Conservation (phyloP, 2,797 vertebrate species). For the Diglossa cyanea region DNA sequence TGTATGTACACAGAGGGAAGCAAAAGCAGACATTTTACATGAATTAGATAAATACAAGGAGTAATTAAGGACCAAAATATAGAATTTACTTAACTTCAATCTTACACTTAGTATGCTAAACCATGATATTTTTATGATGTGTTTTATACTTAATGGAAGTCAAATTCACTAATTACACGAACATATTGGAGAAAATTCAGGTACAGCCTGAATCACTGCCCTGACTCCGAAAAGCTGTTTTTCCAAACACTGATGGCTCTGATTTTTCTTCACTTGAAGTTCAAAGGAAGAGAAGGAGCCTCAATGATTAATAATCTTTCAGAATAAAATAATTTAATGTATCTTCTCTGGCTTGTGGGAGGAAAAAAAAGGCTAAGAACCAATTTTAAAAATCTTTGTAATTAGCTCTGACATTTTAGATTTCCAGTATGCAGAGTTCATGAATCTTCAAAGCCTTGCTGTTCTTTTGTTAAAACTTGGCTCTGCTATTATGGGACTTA, state of each 20-base stretch:
- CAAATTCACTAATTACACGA: neutral
- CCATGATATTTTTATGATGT: neutral
- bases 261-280: neutral
- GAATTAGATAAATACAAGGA: neutral
- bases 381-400: neutral
- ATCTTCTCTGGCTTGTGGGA: neutral
- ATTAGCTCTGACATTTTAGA: neutral
- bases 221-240: neutral
- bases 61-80: neutral
- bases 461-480: neutral
- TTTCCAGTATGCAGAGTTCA: neutral
- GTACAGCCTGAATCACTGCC: neutral
- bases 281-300: neutral
- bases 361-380: neutral
- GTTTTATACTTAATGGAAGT: neutral
- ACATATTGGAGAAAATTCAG: neutral
- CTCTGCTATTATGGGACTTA: neutral
- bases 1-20: neutral
- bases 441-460: neutral
- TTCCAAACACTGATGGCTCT: neutral
- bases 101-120: neutral
- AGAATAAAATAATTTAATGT: neutral
- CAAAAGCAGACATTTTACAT: neutral
- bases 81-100: neutral
- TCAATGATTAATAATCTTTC: neutral